Evolutionary conservation across 2,888 invertebrate genomes (phyloP).

Genomic region (Harpalus rubripes): DNA sequence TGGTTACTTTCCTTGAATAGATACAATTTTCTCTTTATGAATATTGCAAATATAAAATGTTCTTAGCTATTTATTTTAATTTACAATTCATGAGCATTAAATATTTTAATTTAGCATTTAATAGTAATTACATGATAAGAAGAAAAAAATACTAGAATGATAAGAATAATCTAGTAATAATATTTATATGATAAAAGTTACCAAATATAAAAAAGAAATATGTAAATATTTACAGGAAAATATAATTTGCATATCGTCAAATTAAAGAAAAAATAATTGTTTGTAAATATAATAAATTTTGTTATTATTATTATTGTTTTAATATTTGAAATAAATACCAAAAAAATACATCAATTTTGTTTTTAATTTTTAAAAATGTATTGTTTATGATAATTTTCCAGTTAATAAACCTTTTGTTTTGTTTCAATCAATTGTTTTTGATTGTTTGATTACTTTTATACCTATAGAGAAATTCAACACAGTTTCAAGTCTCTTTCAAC

Average conservation of each 20-base stretch:
- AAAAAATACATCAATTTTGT: background rate
- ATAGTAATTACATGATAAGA: background rate
- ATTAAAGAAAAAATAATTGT: background rate
- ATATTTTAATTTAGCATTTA: constrained; percentile 17
- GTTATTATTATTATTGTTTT: background rate
- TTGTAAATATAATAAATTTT: background rate
- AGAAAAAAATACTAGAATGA: background rate
- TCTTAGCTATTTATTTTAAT: background rate
- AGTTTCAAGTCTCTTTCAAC: background rate
- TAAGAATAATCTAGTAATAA: background rate
- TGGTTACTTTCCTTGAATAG: constrained; percentile 47
- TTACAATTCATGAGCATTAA: background rate
- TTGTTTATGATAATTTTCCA: background rate
- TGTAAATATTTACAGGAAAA: background rate
- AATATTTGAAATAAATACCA: background rate
- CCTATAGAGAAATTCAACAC: background rate
- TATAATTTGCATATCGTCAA: background rate
- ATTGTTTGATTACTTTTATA: constrained; percentile 34
- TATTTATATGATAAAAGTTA: too few relatives aligned
- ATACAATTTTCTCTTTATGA: constrained; percentile 31
- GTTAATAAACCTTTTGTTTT: background rate
- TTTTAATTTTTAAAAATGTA: background rate
- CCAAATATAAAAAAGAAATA: background rate
- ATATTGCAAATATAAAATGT: constrained; percentile 17
- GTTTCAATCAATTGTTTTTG: constrained; percentile 1